These are phyloP conservation scores for Rhagonycha fulva DNA, from an alignment of 2,888 invertebrate genomes.

Conservation along the genomic window DNA sequence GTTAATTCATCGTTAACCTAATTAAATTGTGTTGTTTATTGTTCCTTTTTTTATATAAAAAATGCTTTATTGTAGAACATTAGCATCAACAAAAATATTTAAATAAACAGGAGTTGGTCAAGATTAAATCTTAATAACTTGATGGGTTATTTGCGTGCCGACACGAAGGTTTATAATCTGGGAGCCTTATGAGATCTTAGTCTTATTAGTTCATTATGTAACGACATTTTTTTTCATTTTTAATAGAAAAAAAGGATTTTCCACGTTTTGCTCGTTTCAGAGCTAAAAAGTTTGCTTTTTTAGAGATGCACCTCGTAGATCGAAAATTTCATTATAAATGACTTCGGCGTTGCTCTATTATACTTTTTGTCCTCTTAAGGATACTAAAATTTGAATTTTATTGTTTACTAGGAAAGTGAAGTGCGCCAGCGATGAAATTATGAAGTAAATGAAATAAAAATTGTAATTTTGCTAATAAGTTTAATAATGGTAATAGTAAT, in stretches of 20 bases:
- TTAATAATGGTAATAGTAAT: not conserved
- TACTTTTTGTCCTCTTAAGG: not conserved
- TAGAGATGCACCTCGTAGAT: not conserved
- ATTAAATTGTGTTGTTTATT: not conserved
- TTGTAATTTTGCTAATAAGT: not conserved
- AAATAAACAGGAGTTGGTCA: not conserved
- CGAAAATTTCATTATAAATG: too few relatives aligned
- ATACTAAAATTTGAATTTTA: not conserved
- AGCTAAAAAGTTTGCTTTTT: not conserved
- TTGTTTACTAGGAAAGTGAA: not conserved
- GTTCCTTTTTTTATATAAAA: not conserved
- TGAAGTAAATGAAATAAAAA: not conserved
- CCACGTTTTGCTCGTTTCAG: too few relatives aligned
- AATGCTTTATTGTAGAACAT: not conserved
- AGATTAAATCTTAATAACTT: not conserved
- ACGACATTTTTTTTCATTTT: not conserved
- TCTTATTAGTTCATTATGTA: not conserved
- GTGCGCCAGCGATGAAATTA: not conserved
- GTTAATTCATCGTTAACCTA: not conserved
- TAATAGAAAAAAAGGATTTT: too few relatives aligned
- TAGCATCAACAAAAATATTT: not conserved
- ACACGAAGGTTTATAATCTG: not conserved
- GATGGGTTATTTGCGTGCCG: not conserved
- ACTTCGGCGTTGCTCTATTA: too few relatives aligned
- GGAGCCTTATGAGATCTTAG: not conserved